A percentile compares a stretch with the other conserved stretches of the same genome.
These are phyloP conservation scores for Gobio gobio DNA, from an alignment of 2,113 vertebrate genomes.

Conservation along the genomic window DNA sequence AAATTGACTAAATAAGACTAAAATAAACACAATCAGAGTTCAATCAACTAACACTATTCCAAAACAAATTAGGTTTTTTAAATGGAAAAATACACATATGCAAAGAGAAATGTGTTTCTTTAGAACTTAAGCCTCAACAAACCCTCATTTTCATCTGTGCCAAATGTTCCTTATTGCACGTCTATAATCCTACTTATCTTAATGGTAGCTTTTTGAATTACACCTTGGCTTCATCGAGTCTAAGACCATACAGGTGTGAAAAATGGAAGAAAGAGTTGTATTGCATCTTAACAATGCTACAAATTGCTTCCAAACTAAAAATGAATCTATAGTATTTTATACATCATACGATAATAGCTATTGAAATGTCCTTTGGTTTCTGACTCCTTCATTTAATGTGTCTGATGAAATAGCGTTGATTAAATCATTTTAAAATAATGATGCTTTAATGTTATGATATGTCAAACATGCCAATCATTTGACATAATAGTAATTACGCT, in stretches of 20 bases:
- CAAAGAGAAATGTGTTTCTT: slow-evolving; percentile 13
- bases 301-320: neutral
- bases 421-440: neutral
- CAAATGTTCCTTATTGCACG: neutral
- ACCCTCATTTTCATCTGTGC: neutral
- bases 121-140: neutral
- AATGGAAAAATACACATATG: neutral
- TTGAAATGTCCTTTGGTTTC: neutral
- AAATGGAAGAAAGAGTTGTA: neutral
- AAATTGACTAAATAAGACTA: neutral
- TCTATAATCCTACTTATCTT: slow-evolving; percentile 13
- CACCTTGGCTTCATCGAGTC: neutral
- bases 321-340: neutral
- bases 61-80: slow-evolving; percentile 14
- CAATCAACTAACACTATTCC: neutral
- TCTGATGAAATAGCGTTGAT: neutral
- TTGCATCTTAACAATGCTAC: neutral
- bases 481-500: neutral
- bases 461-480: neutral
- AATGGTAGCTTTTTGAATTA: neutral
- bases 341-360: neutral
- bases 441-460: neutral
- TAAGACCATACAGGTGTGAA: slow-evolving; percentile 14
- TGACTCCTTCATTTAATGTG: neutral
- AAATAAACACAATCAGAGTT: neutral